Evolutionary conservation across 2,797 vertebrate genomes (phyloP).

Genomic region (Falco biarmicus): DNA sequence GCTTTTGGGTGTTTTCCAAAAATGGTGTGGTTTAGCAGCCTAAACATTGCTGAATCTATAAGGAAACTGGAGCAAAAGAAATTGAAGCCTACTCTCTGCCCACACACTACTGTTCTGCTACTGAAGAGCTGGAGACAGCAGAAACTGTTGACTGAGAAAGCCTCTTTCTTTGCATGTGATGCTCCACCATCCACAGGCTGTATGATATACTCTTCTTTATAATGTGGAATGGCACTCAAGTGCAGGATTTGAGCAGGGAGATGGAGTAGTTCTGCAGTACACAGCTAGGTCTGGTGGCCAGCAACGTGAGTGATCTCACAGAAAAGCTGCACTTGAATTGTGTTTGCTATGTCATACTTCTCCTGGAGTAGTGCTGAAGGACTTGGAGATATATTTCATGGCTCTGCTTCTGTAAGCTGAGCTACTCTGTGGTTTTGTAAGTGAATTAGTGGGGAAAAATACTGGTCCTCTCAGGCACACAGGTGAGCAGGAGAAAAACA

Average conservation of each 20-base stretch:
- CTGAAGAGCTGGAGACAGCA: background rate
- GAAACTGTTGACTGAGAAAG: background rate
- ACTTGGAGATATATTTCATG: background rate
- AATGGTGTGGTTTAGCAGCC: background rate
- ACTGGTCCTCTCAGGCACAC: accelerated
- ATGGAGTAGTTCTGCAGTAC: background rate
- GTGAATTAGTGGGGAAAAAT: background rate
- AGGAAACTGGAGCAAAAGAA: background rate
- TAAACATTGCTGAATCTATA: background rate
- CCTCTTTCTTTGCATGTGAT: background rate
- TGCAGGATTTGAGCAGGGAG: background rate
- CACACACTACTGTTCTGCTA: background rate
- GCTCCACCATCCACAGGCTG: background rate
- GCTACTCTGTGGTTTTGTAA: background rate
- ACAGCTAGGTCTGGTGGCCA: background rate
- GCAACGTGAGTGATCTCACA: accelerated
- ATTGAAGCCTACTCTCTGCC: background rate
- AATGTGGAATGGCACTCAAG: accelerated
- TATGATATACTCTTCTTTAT: accelerated
- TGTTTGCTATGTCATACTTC: background rate
- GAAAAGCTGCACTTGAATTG: background rate
- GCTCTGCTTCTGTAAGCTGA: background rate
- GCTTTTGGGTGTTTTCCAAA: background rate
- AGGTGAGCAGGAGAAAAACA: background rate
- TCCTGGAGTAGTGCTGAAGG: background rate